Conservation (phyloP, 2,797 vertebrate genomes). For the Heteromormyrus szaboi region DNA sequence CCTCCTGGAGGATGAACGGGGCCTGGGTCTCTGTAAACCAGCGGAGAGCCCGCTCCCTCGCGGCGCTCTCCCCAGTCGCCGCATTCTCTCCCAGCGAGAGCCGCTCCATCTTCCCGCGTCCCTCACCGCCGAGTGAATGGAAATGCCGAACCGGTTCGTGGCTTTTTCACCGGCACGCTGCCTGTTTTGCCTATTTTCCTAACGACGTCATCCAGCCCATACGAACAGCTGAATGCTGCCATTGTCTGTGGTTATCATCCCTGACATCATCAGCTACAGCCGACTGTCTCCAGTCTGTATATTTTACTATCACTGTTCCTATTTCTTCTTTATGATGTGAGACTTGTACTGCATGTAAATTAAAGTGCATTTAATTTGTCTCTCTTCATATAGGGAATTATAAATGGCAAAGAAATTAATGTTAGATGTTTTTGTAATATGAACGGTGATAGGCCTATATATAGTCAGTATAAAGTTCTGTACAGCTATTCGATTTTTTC, state of each 20-base stretch:
- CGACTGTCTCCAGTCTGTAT: not conserved
- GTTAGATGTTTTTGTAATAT: not conserved
- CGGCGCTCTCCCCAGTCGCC: conserved; percentile 40
- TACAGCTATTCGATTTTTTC: not conserved
- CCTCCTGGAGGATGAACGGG: conserved; percentile 60
- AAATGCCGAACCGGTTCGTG: conserved; percentile 2
- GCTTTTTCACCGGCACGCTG: not conserved
- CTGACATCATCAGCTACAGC: not conserved
- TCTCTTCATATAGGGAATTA: not conserved
- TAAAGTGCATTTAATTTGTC: not conserved
- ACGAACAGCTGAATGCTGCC: conserved; percentile 33
- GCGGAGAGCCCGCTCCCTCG: conserved; percentile 60
- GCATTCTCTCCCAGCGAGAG: conserved; percentile 16
- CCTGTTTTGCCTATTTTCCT: conserved; percentile 71
- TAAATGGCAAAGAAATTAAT: not conserved
- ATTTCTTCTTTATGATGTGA: not conserved
- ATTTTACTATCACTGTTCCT: conserved; percentile 13
- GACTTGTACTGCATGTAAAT: conserved; percentile 2
- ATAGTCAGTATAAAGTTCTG: not conserved
- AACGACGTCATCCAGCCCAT: conserved; percentile 30
- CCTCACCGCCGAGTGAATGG: conserved; percentile 29
- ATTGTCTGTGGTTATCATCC: conserved; percentile 40
- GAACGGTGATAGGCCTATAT: not conserved
- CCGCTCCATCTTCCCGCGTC: conserved; percentile 54
- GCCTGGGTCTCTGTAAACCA: conserved; percentile 77